Percentiles rank a stretch among this genome's conserved stretches.
Evolutionary conservation across 2,797 vertebrate species (phyloP).

Genomic region (Glyptemys insculpta): DNA sequence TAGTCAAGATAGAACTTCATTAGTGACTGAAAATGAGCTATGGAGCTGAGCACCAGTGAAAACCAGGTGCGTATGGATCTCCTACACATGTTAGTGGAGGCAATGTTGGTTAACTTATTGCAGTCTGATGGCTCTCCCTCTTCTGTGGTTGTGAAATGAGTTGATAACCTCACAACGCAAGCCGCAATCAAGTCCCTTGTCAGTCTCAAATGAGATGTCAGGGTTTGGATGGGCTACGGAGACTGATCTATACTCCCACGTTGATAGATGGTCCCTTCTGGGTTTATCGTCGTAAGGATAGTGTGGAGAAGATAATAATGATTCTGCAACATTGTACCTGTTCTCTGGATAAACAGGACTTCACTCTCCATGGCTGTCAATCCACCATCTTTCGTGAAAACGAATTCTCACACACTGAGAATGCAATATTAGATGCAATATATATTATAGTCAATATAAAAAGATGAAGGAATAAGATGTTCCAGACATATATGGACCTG

Average conservation of each 20-base stretch:
- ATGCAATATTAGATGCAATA: not conserved
- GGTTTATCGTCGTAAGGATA: not conserved
- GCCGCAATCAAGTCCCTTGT: not conserved
- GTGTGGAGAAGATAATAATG: not conserved
- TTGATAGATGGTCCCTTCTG: not conserved
- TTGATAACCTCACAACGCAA: not conserved
- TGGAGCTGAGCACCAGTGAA: rapidly evolving
- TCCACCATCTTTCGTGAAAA: not conserved
- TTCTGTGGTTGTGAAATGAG: not conserved
- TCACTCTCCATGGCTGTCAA: not conserved
- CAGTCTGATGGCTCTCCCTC: not conserved
- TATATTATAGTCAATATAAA: not conserved
- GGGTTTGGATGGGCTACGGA: rapidly evolving
- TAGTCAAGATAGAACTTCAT: not conserved
- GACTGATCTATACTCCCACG: not conserved
- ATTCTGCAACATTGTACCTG: not conserved
- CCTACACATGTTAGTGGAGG: not conserved
- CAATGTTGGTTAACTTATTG: not conserved
- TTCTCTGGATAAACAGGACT: not conserved
- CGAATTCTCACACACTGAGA: not conserved
- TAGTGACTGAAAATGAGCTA: not conserved
- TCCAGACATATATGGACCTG: conserved; percentile 38
- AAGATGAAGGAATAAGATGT: conserved; percentile 21
- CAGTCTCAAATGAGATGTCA: not conserved
- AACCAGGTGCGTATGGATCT: not conserved